phyloP scores from a whole-genome alignment of 1,140 invertebrate genomes.

The Drosophila erecta region DNA sequence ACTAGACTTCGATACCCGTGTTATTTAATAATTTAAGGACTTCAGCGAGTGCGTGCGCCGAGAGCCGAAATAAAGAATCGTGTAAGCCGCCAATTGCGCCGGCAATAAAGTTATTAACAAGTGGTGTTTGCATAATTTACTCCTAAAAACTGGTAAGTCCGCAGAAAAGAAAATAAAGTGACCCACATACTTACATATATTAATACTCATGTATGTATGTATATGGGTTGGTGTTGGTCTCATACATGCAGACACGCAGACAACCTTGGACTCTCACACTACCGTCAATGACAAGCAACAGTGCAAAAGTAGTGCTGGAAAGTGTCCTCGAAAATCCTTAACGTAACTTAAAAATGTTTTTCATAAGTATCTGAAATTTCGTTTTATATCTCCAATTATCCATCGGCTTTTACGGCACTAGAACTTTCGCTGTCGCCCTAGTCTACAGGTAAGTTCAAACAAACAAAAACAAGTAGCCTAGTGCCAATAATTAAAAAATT shows the following conservation, averaged over 20 bases:
- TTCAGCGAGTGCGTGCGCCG: slow-evolving; percentile 46
- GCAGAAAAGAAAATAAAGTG: slow-evolving; percentile 56
- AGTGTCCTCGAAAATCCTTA: slow-evolving; percentile 6
- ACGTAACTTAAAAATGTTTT: neutral
- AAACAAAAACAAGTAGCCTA: neutral
- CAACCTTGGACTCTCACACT: slow-evolving; percentile 12
- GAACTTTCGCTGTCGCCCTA: neutral
- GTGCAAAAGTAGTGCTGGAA: slow-evolving; percentile 31
- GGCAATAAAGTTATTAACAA: neutral
- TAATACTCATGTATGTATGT: neutral
- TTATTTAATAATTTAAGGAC: slow-evolving; percentile 67
- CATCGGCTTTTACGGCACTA: neutral
- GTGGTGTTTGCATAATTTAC: slow-evolving; percentile 40
- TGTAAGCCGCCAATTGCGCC: neutral
- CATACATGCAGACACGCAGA: slow-evolving; percentile 32
- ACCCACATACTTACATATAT: slow-evolving; percentile 47
- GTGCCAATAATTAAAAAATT: neutral
- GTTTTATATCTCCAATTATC: slow-evolving; percentile 8
- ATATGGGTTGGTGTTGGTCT: slow-evolving; percentile 6
- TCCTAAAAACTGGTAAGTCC: slow-evolving; percentile 29
- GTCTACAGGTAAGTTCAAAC: no score
- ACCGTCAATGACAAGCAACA: slow-evolving; percentile 43
- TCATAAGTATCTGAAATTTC: neutral
- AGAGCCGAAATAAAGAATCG: neutral
- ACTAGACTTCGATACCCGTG: slow-evolving; percentile 41